Evolutionary conservation across 2,888 invertebrate genomes (phyloP).

Genomic region (Amitus sp.): DNA sequence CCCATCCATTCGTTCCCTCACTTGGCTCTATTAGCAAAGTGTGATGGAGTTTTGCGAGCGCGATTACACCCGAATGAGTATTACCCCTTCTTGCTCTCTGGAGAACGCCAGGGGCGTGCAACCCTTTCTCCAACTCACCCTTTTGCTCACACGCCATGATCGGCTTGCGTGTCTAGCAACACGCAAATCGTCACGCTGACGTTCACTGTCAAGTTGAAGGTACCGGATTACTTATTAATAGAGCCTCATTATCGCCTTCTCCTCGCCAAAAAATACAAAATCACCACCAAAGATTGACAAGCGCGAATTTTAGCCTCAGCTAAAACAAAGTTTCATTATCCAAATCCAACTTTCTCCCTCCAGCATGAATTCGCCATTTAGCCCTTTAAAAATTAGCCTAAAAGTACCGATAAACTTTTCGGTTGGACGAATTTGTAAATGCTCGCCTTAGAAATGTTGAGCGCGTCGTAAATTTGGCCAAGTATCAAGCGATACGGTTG

Average conservation of each 20-base stretch:
- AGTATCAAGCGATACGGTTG: slow-evolving; percentile 10
- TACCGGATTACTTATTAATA: slow-evolving; percentile 31
- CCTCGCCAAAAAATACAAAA: slow-evolving; percentile 3
- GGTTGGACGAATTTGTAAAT: too few species aligned
- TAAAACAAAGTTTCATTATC: neutral
- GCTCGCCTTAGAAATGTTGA: slow-evolving; percentile 5
- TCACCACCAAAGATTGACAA: slow-evolving; percentile 3
- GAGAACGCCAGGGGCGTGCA: slow-evolving; percentile 48
- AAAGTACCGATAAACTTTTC: too few species aligned
- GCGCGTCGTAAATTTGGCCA: slow-evolving; percentile 18
- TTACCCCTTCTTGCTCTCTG: slow-evolving; percentile 51
- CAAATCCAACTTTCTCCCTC: neutral
- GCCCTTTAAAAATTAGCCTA: too few species aligned
- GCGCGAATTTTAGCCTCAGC: neutral
- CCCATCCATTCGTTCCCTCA: slow-evolving; percentile 50
- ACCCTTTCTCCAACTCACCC: slow-evolving; percentile 54
- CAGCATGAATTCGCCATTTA: too few species aligned
- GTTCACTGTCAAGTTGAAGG: slow-evolving; percentile 26
- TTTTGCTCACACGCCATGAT: slow-evolving; percentile 39
- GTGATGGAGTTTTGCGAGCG: slow-evolving; percentile 67
- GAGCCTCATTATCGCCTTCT: slow-evolving; percentile 24
- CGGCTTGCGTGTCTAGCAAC: slow-evolving; percentile 40
- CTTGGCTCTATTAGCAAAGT: slow-evolving; percentile 65
- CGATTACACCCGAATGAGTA: slow-evolving; percentile 67
- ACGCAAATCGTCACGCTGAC: slow-evolving; percentile 36